Percentiles rank a stretch among this genome's conserved stretches.
These are phyloP conservation scores for Tragulus kanchil DNA, from an alignment of 2,113 vertebrate species.

Conservation along the genomic window DNA sequence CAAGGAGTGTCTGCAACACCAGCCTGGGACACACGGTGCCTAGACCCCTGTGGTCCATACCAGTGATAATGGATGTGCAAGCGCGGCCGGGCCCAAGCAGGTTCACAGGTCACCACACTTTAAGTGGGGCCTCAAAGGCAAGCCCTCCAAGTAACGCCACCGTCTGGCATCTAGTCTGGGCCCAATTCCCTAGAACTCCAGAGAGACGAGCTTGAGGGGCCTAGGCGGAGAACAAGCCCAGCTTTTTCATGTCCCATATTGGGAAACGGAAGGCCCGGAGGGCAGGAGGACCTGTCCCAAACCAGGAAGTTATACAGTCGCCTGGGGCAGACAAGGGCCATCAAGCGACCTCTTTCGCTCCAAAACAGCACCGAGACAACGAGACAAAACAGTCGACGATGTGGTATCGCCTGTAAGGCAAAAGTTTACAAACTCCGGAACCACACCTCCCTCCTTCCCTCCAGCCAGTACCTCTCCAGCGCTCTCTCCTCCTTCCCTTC, in stretches of 20 bases:
- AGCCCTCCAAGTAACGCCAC: not conserved
- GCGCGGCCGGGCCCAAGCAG: not conserved
- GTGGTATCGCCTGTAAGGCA: rapidly evolving
- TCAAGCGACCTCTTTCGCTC: not conserved
- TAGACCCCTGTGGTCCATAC: not conserved
- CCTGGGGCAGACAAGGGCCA: not conserved
- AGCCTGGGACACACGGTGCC: not conserved
- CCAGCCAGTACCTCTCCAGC: rapidly evolving
- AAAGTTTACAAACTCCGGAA: rapidly evolving
- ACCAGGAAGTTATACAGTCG: not conserved
- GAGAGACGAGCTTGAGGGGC: not conserved
- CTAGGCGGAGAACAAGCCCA: not conserved
- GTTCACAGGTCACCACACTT: not conserved
- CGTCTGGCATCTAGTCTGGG: not conserved
- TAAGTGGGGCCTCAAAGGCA: not conserved
- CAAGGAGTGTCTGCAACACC: not conserved
- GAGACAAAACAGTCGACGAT: rapidly evolving
- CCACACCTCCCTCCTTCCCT: not conserved
- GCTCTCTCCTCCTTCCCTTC: not conserved
- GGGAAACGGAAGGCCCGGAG: not conserved
- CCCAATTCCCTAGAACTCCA: not conserved
- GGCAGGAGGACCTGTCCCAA: not conserved
- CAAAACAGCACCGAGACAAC: not conserved
- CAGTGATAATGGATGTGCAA: not conserved
- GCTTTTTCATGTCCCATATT: not conserved